Evolutionary conservation across 2,888 invertebrate genomes (phyloP).

Genomic region (Entomobrya multifasciata): DNA sequence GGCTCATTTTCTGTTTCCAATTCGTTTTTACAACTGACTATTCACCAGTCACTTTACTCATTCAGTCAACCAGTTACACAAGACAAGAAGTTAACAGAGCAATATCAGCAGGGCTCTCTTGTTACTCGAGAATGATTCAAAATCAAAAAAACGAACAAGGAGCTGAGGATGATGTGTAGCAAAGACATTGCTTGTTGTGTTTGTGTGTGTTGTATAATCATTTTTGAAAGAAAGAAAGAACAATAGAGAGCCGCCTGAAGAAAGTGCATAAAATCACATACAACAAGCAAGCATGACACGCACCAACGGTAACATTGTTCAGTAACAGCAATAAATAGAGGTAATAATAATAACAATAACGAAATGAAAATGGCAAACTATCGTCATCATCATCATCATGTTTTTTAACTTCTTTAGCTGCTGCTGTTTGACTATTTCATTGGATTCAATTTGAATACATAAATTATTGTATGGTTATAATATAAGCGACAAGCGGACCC

Average conservation of each 20-base stretch:
- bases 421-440: neutral
- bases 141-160: neutral
- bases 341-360: slow-evolving; percentile 28
- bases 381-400: neutral
- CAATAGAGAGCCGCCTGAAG: slow-evolving; percentile 40
- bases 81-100: slow-evolving; percentile 5
- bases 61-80: slow-evolving; percentile 26
- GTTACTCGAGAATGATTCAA: neutral
- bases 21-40: neutral
- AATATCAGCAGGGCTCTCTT: slow-evolving; percentile 9
- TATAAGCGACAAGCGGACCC: neutral
- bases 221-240: slow-evolving; percentile 33
- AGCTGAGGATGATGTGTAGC: too few relatives aligned
- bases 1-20: slow-evolving; percentile 22
- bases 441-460: too few relatives aligned
- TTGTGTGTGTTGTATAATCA: neutral
- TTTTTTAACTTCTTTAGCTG: neutral
- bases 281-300: slow-evolving; percentile 10
- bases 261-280: slow-evolving; percentile 14
- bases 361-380: slow-evolving; percentile 44
- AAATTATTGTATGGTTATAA: neutral
- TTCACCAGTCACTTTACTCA: neutral
- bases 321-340: slow-evolving; percentile 26
- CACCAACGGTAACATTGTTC: slow-evolving; percentile 27
- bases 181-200: neutral